Base-by-base conservation (phyloP, 2,113 vertebrate species). In the Piprites chloris region DNA sequence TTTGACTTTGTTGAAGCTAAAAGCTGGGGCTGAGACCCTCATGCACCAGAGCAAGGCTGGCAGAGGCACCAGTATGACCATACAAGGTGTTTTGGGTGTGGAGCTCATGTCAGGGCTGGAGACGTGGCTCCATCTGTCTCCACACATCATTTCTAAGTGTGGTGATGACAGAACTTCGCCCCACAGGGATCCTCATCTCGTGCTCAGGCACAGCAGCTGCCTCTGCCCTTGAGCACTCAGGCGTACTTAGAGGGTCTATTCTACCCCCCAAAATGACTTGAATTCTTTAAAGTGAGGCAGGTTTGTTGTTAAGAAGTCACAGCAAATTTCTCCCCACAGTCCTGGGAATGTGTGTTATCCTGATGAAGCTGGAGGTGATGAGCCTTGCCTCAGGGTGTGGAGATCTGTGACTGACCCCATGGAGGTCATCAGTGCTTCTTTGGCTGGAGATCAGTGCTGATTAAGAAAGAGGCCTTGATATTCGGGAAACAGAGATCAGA, bases 351-450 rank as follows among this genome's bases (percentile, higher is more conserved):
- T 50, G 39, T 30, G 61, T 84, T 53, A 66, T 65, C 63, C 44
- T 42, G 62, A 23, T 58, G 85, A 59, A 87, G 63, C 41, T 2
- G 5, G 50, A 66, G 46, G 24, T 79, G 67, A 87, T 63, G 59
- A 91, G 58, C 52, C 22, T 33, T 68, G 42, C 50, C 18, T 2
- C 5, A 42, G 1, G 3, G 42, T 0, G 3, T 41, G 41, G 80
- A 65, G 47, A 35, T 63, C 47, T 19, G 44, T 80, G 79, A 61
- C 35, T 0, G 0, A 13, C 37, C 52, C 53, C 5, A 1, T 8
- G 32, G 72, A 90, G 68, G 35, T 44, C 78, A 62, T 28, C n/a
- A 13, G 35, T 1, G 4, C 42, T 59, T 55, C 35, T 30, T 50
- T 63, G 56, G 35, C 30, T n/a, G 59, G 20, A 18, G n/a, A 4